phyloP scores from a whole-genome alignment of 2,888 invertebrate genomes.

The Dryobotodes eremita region DNA sequence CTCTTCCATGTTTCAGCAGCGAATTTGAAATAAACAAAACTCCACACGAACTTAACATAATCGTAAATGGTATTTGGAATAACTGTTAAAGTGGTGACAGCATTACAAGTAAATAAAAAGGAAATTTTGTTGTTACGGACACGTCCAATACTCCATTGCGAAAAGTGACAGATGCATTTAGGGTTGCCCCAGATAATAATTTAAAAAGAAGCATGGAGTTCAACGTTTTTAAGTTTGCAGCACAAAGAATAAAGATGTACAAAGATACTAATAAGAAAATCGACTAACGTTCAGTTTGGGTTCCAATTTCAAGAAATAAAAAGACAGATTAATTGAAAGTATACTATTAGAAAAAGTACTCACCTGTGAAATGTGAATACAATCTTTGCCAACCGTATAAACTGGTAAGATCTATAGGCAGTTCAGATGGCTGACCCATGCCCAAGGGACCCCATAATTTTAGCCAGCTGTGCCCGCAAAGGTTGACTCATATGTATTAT shows the following conservation, averaged over 20 bases:
- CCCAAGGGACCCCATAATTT: too few relatives aligned
- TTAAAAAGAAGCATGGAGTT: constrained; percentile 22
- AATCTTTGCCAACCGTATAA: not conserved
- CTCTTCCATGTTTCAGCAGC: constrained; percentile 88
- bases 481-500: too few relatives aligned
- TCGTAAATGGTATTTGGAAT: constrained; percentile 82
- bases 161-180: constrained; percentile 71
- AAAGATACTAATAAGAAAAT: constrained; percentile 6
- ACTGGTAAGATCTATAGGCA: not conserved
- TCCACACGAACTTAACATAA: constrained; percentile 87
- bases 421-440: not conserved
- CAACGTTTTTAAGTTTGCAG: constrained; percentile 13
- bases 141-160: constrained; percentile 87
- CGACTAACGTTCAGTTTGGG: not conserved
- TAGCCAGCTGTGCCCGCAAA: not conserved
- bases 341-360: too few relatives aligned
- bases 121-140: constrained; percentile 83
- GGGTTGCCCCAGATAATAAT: constrained; percentile 43
- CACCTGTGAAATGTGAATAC: not conserved
- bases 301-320: too few relatives aligned
- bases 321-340: not conserved
- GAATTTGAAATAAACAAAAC: constrained; percentile 83
- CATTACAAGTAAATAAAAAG: constrained; percentile 87
- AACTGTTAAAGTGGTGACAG: constrained; percentile 82
- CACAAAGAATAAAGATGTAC: not conserved